These are phyloP conservation scores for Poecile montanus DNA, from an alignment of 2,797 vertebrate genomes.

Conservation along the genomic window DNA sequence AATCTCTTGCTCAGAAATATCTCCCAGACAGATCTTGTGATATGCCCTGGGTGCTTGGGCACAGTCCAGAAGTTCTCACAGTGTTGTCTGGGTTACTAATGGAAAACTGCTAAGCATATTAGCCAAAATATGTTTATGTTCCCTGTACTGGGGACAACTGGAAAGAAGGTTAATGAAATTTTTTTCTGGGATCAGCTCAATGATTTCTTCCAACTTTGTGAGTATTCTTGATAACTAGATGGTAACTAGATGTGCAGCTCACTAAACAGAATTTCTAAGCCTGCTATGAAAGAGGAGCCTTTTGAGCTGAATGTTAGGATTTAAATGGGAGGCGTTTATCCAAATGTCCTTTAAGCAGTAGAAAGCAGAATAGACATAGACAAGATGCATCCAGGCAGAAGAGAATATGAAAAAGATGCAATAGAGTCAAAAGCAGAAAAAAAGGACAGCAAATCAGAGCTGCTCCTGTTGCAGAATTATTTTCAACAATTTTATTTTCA, in stretches of 20 bases:
- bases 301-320: neutral
- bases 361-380: neutral
- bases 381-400: neutral
- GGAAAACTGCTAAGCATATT: constrained; percentile 23
- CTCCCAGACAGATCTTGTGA: constrained; percentile 17
- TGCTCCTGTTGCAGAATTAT: neutral
- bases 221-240: neutral
- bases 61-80: constrained; percentile 10
- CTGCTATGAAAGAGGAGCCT: neutral
- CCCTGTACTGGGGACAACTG: neutral
- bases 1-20: constrained; percentile 7
- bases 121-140: constrained; percentile 12
- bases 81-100: constrained; percentile 1
- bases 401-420: neutral
- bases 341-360: neutral
- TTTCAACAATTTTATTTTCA: neutral
- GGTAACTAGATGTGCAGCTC: neutral
- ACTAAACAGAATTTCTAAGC: neutral
- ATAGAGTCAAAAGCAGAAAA: neutral
- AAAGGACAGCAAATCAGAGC: neutral
- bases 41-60: neutral
- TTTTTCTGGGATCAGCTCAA: constrained; percentile 24
- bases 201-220: constrained; percentile 10
- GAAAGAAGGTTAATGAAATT: constrained; percentile 11
- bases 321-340: constrained; percentile 4